phyloP scores from a whole-genome alignment of 2,888 invertebrate genomes.

The Hetaerina titia region DNA sequence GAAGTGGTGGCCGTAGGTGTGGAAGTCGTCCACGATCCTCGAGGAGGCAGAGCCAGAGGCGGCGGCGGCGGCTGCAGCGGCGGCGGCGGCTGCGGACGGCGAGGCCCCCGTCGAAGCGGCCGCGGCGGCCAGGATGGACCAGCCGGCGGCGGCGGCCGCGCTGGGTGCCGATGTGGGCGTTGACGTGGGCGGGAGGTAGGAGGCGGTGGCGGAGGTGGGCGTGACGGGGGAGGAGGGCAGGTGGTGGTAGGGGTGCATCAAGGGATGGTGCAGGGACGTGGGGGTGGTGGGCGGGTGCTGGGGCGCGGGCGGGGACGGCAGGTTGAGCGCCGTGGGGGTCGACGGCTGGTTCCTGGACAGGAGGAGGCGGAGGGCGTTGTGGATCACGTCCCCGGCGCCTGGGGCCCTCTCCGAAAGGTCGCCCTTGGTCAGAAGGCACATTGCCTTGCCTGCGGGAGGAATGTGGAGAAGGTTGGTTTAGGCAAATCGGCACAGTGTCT shows the following conservation, averaged over 20 bases:
- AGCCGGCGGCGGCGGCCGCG: constrained; percentile 82
- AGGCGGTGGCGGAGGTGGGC: constrained; percentile 69
- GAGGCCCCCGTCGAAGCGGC: constrained; percentile 74
- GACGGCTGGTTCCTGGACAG: constrained; percentile 89
- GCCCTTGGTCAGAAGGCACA: constrained; percentile 92
- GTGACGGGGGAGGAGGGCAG: constrained; percentile 67
- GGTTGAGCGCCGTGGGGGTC: constrained; percentile 86
- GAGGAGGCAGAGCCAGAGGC: constrained; percentile 78
- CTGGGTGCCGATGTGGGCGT: constrained; percentile 10
- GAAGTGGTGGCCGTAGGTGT: constrained; percentile 53
- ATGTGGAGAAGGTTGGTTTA: constrained; percentile 69
- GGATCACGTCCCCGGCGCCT: constrained; percentile 94
- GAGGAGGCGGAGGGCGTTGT: constrained; percentile 94
- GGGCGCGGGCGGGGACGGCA: constrained; percentile 81
- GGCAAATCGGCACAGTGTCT: no score
- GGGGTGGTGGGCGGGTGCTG: constrained; percentile 83
- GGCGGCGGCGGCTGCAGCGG: constrained; percentile 83
- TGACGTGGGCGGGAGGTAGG: constrained; percentile 83
- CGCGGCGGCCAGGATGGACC: constrained; percentile 80
- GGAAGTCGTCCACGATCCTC: constrained; percentile 65
- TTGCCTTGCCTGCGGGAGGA: constrained; percentile 86
- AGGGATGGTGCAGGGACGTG: constrained; percentile 59
- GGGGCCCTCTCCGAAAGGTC: constrained; percentile 95
- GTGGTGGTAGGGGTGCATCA: constrained; percentile 59
- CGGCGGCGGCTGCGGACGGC: constrained; percentile 77